phyloP scores from a whole-genome alignment of 2,113 vertebrate species.

The Ivindomyrus marchei region DNA sequence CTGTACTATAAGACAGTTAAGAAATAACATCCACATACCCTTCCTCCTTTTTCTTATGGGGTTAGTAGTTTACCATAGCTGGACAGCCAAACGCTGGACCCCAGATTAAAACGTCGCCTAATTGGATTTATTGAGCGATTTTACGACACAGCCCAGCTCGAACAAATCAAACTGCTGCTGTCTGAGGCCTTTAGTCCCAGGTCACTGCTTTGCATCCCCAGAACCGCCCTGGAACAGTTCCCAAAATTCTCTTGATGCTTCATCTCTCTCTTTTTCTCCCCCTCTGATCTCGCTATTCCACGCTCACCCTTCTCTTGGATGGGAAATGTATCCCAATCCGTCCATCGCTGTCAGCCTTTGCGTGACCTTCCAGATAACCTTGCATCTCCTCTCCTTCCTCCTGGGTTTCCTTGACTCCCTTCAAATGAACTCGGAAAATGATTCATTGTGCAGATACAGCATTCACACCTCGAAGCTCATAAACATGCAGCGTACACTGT shows the following conservation, averaged over 20 bases:
- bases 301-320: not conserved
- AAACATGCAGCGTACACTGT: not conserved
- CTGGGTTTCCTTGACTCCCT: not conserved
- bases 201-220: not conserved
- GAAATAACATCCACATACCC: not conserved
- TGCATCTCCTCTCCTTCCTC: not conserved
- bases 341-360: not conserved
- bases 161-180: conserved; percentile 27
- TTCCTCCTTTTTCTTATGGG: not conserved
- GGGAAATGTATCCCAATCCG: not conserved
- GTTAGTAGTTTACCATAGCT: conserved; percentile 10
- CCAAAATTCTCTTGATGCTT: not conserved
- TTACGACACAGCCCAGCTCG: conserved; percentile 10
- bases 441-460: not conserved
- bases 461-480: not conserved
- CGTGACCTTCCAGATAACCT: not conserved
- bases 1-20: not conserved
- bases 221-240: not conserved
- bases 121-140: conserved; percentile 25
- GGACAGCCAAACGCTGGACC: not conserved
- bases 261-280: not conserved
- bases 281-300: not conserved
- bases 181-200: conserved; percentile 11
- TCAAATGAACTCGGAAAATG: not conserved
- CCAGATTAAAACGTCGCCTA: conserved; percentile 10